Percentiles rank a stretch among this genome's conserved stretches.
Evolutionary conservation across 2,797 vertebrate genomes (phyloP).

Genomic region (Todus mexicanus): DNA sequence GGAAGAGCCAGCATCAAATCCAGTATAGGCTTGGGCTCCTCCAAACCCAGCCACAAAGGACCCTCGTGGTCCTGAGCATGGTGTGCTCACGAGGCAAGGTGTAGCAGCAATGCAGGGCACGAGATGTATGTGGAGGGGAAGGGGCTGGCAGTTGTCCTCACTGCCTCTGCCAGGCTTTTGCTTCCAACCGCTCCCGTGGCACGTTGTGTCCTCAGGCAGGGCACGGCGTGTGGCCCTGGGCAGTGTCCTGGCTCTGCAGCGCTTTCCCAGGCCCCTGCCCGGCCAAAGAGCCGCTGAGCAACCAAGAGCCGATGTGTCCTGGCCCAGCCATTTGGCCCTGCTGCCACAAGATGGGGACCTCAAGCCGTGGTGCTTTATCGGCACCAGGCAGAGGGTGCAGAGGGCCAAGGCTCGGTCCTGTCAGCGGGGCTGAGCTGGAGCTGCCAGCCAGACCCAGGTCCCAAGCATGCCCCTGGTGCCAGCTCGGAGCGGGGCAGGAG

Average conservation of each 20-base stretch:
- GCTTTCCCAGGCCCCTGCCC: not conserved
- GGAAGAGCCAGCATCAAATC: not conserved
- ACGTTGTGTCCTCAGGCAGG: not conserved
- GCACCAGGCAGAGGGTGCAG: not conserved
- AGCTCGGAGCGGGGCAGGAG: not conserved
- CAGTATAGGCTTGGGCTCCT: not conserved
- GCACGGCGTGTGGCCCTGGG: rapidly evolving
- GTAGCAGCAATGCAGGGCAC: not conserved
- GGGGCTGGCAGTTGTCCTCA: not conserved
- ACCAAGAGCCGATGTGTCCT: rapidly evolving
- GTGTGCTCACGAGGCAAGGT: not conserved
- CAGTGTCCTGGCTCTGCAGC: not conserved
- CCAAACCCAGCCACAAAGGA: not conserved
- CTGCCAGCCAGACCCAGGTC: not conserved
- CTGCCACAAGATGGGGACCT: constrained; percentile 56
- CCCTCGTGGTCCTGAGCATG: rapidly evolving
- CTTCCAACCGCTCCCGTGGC: not conserved
- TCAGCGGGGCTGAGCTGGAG: not conserved
- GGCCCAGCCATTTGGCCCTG: not conserved
- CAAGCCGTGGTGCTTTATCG: not conserved
- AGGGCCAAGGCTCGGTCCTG: not conserved
- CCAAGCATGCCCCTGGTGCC: not conserved
- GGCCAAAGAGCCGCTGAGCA: rapidly evolving
- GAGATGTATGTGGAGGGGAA: rapidly evolving
- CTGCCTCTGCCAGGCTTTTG: not conserved